These are phyloP conservation scores for Agapornis roseicollis DNA, from an alignment of 2,113 vertebrate genomes.

Conservation along the genomic window DNA sequence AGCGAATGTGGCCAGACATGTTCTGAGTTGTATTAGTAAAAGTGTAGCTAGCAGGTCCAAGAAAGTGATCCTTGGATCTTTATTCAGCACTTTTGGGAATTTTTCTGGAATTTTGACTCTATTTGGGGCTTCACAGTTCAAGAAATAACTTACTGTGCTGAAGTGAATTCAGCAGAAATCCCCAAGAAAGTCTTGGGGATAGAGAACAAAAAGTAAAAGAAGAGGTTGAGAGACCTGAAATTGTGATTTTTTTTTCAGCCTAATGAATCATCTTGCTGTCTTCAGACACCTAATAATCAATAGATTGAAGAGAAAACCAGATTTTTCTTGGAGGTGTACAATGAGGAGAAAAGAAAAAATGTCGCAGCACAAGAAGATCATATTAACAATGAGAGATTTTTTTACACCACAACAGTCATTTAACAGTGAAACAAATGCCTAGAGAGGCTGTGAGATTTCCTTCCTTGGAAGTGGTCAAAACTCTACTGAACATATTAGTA, in stretches of 20 bases:
- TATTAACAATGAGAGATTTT: accelerated
- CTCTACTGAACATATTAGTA: background rate
- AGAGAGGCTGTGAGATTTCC: background rate
- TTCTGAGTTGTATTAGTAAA: background rate
- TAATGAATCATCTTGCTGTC: background rate
- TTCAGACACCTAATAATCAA: background rate
- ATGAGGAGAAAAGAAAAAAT: background rate
- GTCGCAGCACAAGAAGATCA: background rate
- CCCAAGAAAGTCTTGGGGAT: accelerated
- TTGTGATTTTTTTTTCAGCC: background rate
- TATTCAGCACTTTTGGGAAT: background rate
- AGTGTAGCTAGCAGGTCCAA: background rate
- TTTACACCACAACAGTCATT: accelerated
- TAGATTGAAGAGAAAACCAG: background rate
- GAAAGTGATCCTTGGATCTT: background rate
- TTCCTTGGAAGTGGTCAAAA: background rate
- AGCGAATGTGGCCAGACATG: background rate
- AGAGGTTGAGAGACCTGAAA: background rate
- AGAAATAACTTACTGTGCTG: background rate
- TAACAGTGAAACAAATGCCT: accelerated
- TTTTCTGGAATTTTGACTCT: background rate
- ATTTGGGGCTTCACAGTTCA: background rate
- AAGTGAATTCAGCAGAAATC: background rate
- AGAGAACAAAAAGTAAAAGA: background rate
- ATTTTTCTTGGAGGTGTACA: background rate